phyloP scores from a whole-genome alignment of 1,140 invertebrate genomes.

The Lucilia cuprina region DNA sequence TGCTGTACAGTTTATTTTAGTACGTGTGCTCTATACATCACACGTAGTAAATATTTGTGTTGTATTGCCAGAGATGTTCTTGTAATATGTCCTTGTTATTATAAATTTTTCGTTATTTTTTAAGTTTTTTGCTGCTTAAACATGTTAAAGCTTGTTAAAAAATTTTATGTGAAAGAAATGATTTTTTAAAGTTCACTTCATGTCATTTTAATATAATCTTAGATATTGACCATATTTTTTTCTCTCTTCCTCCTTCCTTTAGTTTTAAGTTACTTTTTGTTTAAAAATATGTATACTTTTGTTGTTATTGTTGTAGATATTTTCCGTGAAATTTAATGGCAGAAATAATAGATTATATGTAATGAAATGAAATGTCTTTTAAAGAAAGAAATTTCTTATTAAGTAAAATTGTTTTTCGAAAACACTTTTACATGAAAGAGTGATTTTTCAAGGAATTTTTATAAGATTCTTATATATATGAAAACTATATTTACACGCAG shows the following conservation, averaged over 20 bases:
- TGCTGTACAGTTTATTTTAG: neutral
- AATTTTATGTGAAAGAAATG: constrained; percentile 33
- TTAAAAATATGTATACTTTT: too few relatives aligned
- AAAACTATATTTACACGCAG: too few relatives aligned
- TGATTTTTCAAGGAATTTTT: too few relatives aligned
- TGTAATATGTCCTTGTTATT: constrained; percentile 26
- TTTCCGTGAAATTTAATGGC: neutral
- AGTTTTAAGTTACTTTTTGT: neutral
- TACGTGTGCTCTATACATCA: constrained; percentile 21
- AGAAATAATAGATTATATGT: too few relatives aligned
- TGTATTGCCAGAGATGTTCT: neutral
- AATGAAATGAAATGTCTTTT: too few relatives aligned
- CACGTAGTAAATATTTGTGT: neutral
- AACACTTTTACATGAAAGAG: too few relatives aligned
- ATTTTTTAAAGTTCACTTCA: constrained; percentile 27
- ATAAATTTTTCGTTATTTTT: constrained; percentile 11
- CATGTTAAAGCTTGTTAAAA: constrained; percentile 25
- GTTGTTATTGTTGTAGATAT: neutral
- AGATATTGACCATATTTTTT: constrained; percentile 27
- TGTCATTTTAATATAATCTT: constrained; percentile 33
- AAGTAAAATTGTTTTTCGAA: too few relatives aligned
- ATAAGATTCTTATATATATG: too few relatives aligned
- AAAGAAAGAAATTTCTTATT: too few relatives aligned
- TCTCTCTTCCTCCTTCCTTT: neutral
- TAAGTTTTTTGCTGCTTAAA: neutral